A percentile compares a stretch with the other conserved stretches of the same genome.
Conservation (phyloP, 2,888 invertebrate genomes). For the Nephrotoma appendiculata region DNA sequence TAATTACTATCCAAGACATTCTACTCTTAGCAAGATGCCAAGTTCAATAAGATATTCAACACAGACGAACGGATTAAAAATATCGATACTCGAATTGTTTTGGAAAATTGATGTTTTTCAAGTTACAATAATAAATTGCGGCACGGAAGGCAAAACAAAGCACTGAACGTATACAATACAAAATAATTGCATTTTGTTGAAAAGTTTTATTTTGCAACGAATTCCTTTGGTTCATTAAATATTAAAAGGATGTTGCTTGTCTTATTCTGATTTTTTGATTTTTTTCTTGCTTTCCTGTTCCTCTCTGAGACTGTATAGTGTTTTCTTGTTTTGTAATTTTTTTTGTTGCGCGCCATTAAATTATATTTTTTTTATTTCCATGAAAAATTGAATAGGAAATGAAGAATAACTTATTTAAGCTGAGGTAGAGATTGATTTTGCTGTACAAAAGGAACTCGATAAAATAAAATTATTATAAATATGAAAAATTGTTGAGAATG, state of each 20-base stretch:
- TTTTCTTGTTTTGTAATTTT: neutral
- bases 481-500: neutral
- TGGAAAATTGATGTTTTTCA: neutral
- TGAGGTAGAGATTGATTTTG: neutral
- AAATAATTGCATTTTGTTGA: neutral
- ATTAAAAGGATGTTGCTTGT: neutral
- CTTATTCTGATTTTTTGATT: neutral
- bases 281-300: neutral
- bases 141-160: neutral
- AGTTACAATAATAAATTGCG: neutral
- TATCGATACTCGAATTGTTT: neutral
- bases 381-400: neutral
- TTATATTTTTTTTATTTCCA: neutral
- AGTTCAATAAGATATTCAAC: neutral
- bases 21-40: no score
- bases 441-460: neutral
- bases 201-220: neutral
- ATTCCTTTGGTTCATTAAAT: neutral
- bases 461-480: neutral
- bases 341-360: neutral
- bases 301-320: neutral
- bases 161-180: neutral
- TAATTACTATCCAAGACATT: no score
- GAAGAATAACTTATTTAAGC: neutral
- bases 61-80: neutral